Conservation (phyloP, 2,888 invertebrate genomes). For the Elmis aenea region DNA sequence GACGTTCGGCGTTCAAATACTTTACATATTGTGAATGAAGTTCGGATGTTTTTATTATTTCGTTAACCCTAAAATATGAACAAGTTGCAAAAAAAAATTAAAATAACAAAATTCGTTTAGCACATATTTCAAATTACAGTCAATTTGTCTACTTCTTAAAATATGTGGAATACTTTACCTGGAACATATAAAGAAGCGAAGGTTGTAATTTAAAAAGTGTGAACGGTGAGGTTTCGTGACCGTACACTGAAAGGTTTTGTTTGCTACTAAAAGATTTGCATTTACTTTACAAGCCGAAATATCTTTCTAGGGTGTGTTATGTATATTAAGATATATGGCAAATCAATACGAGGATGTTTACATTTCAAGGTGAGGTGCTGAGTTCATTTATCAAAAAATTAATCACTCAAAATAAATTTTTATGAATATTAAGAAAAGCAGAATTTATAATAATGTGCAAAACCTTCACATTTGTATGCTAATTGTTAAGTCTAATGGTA, state of each 20-base stretch:
- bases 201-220: conserved; percentile 3
- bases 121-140: too few species aligned
- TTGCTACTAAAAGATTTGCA: conserved; percentile 35
- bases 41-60: conserved; percentile 31
- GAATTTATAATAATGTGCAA: conserved; percentile 5
- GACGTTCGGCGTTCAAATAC: conserved; percentile 37
- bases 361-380: too few species aligned
- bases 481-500: too few species aligned
- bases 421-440: too few species aligned
- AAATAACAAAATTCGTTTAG: too few species aligned
- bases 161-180: too few species aligned
- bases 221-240: conserved; percentile 27
- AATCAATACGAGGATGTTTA: conserved; percentile 28
- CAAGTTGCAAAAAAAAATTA: too few species aligned
- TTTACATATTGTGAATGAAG: conserved; percentile 40
- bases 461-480: too few species aligned
- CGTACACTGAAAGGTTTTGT: conserved; percentile 26
- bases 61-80: too few species aligned
- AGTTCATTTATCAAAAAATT: too few species aligned
- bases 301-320: conserved; percentile 26
- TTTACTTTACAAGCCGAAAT: conserved; percentile 31
- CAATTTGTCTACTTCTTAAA: too few species aligned
- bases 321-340: conserved; percentile 33
- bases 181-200: conserved; percentile 2
- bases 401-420: too few species aligned